Percentiles rank a stretch among this genome's conserved stretches.
Conservation (phyloP, 2,888 invertebrate species). For the Ennomos fuscantarius region DNA sequence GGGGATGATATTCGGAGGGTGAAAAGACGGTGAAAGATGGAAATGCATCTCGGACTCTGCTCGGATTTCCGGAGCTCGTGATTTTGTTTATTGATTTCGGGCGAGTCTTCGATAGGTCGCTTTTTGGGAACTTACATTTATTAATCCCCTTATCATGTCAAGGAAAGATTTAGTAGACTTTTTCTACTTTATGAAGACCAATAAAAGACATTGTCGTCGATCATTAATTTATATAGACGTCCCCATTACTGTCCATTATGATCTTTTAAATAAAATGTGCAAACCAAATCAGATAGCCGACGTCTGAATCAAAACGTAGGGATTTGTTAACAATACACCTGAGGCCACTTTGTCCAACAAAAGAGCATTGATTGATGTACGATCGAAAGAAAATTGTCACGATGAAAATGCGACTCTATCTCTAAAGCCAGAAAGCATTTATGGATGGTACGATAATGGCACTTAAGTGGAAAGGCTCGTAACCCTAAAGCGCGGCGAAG, state of each 20-base stretch:
- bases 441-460: conserved; percentile 33
- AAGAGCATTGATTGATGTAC: conserved; percentile 56
- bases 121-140: conserved; percentile 65
- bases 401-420: conserved; percentile 42
- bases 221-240: conserved; percentile 48
- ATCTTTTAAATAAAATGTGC: conserved; percentile 28
- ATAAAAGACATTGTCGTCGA: conserved; percentile 55
- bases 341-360: conserved; percentile 60
- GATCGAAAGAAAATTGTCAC: conserved; percentile 40
- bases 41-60: conserved; percentile 83
- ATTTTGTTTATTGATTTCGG: conserved; percentile 84
- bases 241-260: conserved; percentile 30
- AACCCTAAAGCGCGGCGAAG: conserved; percentile 54
- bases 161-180: conserved; percentile 66
- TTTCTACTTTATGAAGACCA: conserved; percentile 55
- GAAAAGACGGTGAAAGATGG: conserved; percentile 83
- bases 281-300: conserved; percentile 38
- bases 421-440: conserved; percentile 31
- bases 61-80: conserved; percentile 83
- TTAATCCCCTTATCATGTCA: conserved; percentile 76
- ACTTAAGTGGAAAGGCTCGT: conserved; percentile 41
- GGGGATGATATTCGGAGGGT: conserved; percentile 83
- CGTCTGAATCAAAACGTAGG: conserved; percentile 44
- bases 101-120: conserved; percentile 59
- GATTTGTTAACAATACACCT: conserved; percentile 58